These are phyloP conservation scores for Miniopterus natalensis DNA, from an alignment of 2,113 vertebrate species.

Conservation along the genomic window DNA sequence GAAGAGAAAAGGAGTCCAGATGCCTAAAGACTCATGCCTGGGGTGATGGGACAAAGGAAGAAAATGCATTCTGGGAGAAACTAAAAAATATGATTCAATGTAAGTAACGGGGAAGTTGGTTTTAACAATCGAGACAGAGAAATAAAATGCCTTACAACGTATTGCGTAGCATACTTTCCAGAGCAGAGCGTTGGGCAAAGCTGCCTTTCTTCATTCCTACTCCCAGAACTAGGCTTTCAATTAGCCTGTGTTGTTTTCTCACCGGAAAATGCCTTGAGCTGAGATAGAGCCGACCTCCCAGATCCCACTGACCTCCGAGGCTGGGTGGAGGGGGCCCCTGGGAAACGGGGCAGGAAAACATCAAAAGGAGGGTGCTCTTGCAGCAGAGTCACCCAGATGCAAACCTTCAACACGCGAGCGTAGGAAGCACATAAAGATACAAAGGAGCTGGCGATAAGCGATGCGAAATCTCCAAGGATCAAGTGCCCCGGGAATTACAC, in stretches of 20 bases:
- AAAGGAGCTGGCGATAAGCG: not conserved
- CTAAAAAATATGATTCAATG: not conserved
- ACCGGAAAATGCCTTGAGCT: slow-evolving; percentile 31
- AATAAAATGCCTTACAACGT: slow-evolving; percentile 17
- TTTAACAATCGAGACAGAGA: not conserved
- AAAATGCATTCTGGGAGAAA: not conserved
- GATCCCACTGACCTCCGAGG: not conserved
- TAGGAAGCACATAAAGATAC: not conserved
- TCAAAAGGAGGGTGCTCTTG: not conserved
- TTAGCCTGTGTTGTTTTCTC: not conserved
- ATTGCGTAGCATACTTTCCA: not conserved
- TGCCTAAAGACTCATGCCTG: not conserved
- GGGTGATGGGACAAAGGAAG: not conserved
- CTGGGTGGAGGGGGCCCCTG: not conserved
- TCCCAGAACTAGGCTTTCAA: not conserved
- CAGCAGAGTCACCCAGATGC: not conserved
- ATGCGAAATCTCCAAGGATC: not conserved
- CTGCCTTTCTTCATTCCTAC: slow-evolving; percentile 57
- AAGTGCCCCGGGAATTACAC: not conserved
- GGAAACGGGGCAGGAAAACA: not conserved
- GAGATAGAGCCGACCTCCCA: not conserved
- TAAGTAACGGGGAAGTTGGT: not conserved
- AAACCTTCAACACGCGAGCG: not conserved
- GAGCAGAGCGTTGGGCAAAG: not conserved
- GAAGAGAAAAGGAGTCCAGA: not conserved